Percentiles rank a stretch among this genome's conserved stretches.
Conservation (phyloP, 2,797 vertebrate genomes). For the Toxotes lorentzi region DNA sequence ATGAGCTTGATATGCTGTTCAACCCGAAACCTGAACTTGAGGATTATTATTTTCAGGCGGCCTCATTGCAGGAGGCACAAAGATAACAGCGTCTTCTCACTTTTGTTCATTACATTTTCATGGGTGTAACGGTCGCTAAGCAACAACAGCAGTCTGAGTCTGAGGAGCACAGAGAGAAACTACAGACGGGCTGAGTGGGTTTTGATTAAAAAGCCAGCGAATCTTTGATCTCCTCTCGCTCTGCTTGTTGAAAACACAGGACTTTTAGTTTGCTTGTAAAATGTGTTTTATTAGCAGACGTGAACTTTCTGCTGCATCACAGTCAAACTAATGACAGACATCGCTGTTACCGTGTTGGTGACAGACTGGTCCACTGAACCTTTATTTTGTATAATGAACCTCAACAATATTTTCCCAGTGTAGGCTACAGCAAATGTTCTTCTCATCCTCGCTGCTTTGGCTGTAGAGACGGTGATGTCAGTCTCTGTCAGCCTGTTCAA, state of each 20-base stretch:
- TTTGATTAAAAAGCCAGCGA: conserved; percentile 61
- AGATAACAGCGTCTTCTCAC: conserved; percentile 54
- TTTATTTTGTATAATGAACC: neutral
- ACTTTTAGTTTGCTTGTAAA: conserved; percentile 7
- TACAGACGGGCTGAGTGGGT: conserved; percentile 48
- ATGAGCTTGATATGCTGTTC: too few relatives aligned
- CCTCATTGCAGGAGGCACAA: conserved; percentile 40
- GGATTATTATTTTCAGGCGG: conserved; percentile 13
- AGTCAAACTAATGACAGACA: conserved; percentile 3
- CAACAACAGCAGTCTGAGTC: conserved; percentile 68
- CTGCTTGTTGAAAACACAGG: conserved; percentile 36
- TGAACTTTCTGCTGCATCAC: conserved; percentile 8
- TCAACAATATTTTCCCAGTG: too few relatives aligned
- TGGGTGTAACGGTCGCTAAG: conserved; percentile 75
- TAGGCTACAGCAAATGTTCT: too few relatives aligned
- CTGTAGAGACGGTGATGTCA: too few relatives aligned
- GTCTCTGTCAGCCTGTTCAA: too few relatives aligned
- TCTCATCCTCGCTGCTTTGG: too few relatives aligned
- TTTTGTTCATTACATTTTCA: conserved; percentile 69
- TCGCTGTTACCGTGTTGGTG: neutral
- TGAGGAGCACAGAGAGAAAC: conserved; percentile 40
- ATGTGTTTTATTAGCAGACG: conserved; percentile 11
- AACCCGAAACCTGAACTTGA: too few relatives aligned
- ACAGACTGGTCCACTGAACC: neutral
- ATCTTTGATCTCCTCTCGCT: conserved; percentile 54